Conservation (phyloP, 2,888 invertebrate genomes). For the Laothoe populi region DNA sequence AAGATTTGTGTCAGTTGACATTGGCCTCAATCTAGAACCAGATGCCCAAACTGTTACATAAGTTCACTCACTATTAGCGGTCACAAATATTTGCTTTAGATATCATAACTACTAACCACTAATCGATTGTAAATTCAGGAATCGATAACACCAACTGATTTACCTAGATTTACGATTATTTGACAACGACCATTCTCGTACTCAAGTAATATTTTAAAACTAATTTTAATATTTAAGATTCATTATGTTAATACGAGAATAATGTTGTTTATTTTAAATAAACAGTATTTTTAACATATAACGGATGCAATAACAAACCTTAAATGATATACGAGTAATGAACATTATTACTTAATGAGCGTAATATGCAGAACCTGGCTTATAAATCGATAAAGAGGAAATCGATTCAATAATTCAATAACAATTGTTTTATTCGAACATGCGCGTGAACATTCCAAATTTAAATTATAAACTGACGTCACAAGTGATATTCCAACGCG, state of each 20-base stretch:
- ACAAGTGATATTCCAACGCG: background rate
- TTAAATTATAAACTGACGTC: background rate
- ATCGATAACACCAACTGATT: no score
- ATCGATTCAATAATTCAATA: slow-evolving; percentile 5
- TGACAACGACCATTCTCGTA: background rate
- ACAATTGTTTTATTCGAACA: background rate
- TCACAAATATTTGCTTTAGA: background rate
- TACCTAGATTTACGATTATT: background rate
- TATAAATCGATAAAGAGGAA: slow-evolving; percentile 1
- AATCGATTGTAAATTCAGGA: background rate
- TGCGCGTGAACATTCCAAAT: slow-evolving; percentile 7
- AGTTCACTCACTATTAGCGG: background rate
- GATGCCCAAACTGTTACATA: background rate
- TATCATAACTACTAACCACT: background rate
- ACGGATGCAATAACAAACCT: background rate
- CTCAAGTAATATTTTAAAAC: no score
- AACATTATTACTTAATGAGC: background rate
- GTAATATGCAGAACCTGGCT: background rate
- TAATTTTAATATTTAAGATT: no score
- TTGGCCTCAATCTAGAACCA: slow-evolving; percentile 14
- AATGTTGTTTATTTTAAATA: background rate
- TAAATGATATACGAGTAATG: background rate
- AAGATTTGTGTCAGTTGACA: slow-evolving; percentile 3
- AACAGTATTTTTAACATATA: background rate
- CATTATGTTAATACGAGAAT: no score